Base-by-base conservation (phyloP, 37 sponge, comb jelly and placozoan genomes). In the Tethya wilhelma region DNA sequence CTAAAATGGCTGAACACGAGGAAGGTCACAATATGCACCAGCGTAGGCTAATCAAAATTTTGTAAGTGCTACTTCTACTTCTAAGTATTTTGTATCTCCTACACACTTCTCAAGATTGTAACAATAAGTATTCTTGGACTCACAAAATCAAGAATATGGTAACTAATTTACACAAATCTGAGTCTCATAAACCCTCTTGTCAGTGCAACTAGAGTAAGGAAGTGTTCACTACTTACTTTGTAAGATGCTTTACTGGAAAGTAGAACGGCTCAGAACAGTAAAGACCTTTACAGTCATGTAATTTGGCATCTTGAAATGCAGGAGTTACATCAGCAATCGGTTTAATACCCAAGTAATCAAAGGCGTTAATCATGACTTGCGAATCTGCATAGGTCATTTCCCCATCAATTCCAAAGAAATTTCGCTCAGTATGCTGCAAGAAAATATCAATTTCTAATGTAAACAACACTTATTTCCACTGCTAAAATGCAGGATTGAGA, bases 241-340 rank as follows among this genome's bases (percentile, higher is more conserved):
- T 20, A 23, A 71, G 29, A 28, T 87, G 73, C 32, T 32, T 64
- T 37, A 87, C 67, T 8, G 87, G 87, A 17, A 87, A 20, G 56
- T 80, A 87, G 66, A 25, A 34, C 39, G 87, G 87, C 19, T 67
- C 59, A 25, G 26, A 41, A 45, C 87, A 87, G 69, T 79, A 87
- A 0, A 74, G 28, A 4, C 87, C 87, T 56, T 63, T 11, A 56
- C 87, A 87, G 20, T 38, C 62, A 22, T 30, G 22, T 22, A 57
- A 2, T 40, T 11, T 56, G 38, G 85, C 85, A 56, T 87, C 75
- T 17, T 57, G n/a, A 22, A 80, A 45, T 28, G 14, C 9, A 29
- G 87, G 87, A 12, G 56, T 68, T 1, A 58, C 79, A 0, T 70
- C 67, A 23, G 75, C 59, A 20, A 87, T 6, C 0, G 76, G 65